Percentiles rank a stretch among this genome's conserved stretches.
Conservation (phyloP, 2,797 vertebrate species). For the Fringilla coelebs region DNA sequence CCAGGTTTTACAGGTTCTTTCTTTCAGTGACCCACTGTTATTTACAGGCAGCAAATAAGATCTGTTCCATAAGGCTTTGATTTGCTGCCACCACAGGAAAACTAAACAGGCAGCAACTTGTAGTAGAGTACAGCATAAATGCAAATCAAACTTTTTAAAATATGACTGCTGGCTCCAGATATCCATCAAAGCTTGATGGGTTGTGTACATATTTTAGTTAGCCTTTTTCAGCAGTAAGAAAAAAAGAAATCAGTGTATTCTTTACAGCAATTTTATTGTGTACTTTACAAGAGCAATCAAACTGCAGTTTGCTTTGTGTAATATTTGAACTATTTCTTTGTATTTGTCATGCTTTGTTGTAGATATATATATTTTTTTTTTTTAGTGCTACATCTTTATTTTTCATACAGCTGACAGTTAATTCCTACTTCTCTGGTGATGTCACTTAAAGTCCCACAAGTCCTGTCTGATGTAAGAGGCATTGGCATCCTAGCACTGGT, state of each 20-base stretch:
- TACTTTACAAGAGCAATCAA: neutral
- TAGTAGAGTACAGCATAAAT: neutral
- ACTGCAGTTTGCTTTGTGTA: neutral
- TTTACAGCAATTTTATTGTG: neutral
- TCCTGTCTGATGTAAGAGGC: neutral
- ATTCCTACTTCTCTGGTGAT: slow-evolving; percentile 59
- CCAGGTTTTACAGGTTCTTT: neutral
- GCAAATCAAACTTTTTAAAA: neutral
- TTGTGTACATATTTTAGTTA: neutral
- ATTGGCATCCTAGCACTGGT: neutral
- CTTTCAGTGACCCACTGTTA: neutral
- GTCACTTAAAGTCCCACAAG: slow-evolving; percentile 33
- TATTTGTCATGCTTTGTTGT: neutral
- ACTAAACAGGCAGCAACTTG: slow-evolving; percentile 21
- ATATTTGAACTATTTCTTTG: neutral
- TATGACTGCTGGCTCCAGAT: neutral
- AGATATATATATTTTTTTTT: neutral
- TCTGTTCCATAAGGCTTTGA: slow-evolving; percentile 25
- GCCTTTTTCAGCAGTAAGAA: neutral
- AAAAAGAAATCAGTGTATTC: neutral
- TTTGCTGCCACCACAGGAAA: slow-evolving; percentile 29
- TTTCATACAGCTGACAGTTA: slow-evolving; percentile 24
- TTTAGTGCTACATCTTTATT: neutral
- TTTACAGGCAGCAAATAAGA: slow-evolving; percentile 5
- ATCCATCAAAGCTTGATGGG: neutral